Conservation (phyloP, 2,797 vertebrate species). For the Platalea minor region DNA sequence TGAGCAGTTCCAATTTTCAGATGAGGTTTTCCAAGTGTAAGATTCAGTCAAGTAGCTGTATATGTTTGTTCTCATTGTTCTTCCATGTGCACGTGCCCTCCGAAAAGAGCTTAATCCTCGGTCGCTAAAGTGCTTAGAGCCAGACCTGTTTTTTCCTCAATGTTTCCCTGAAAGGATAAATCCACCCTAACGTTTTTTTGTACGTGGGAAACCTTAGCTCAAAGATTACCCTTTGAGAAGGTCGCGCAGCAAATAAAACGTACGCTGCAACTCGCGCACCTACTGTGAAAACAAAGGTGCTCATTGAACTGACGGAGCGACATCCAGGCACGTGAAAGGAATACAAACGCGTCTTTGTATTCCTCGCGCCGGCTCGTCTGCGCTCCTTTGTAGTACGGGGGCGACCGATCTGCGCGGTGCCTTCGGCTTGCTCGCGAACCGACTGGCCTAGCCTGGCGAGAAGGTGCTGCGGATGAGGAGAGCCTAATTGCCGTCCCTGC, state of each 20-base stretch:
- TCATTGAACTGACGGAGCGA: not conserved
- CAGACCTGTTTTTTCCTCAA: accelerated
- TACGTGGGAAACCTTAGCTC: not conserved
- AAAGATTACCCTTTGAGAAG: not conserved
- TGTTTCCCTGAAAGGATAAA: not conserved
- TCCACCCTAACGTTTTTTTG: not conserved
- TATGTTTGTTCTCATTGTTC: not conserved
- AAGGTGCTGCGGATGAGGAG: constrained; percentile 44
- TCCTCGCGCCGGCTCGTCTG: not conserved
- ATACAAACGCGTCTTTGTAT: not conserved
- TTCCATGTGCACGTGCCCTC: not conserved
- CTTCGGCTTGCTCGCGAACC: constrained; percentile 11
- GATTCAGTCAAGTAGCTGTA: accelerated
- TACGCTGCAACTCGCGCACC: not conserved
- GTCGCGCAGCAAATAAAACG: accelerated
- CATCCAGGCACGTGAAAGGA: not conserved
- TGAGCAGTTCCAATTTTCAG: not conserved
- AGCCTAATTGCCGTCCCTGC: constrained; percentile 63
- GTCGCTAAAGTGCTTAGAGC: not conserved
- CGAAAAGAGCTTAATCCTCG: not conserved
- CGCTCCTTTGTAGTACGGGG: not conserved
- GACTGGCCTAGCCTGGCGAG: constrained; percentile 55
- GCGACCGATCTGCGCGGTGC: not conserved
- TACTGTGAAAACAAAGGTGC: not conserved
- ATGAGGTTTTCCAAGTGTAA: not conserved